Base-by-base conservation (phyloP, 2,888 invertebrate genomes). In the Leucozona laternaria region DNA sequence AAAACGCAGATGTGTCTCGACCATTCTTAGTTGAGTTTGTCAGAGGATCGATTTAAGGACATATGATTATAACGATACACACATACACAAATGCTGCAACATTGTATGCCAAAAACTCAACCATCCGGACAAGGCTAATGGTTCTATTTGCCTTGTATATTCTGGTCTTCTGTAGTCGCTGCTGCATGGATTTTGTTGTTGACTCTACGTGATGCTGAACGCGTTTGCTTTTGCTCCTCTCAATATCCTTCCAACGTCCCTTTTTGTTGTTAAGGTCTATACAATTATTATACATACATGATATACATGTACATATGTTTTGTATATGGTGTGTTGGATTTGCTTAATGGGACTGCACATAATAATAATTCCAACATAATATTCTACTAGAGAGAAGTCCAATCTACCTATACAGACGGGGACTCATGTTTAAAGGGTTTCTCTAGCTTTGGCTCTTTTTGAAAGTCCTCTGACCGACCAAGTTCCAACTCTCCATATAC, bases 311-410 rank as follows among this genome's bases (percentile, higher is more conserved):
- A 31, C 28, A 5, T 5, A 4, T 1, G 4, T 60, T 70, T 13
- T 50, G 45, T 60, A 68, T 28, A 40, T 20, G 37, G 64, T 45
- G 45, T 64, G 31, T 66, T 48, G 37, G 53, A 68, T 53, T 71
- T 75, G 64, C 57, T 73, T 86, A 86, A 82, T 82, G 82, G 78
- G 28, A 71, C 75, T 82, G 82, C 78, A 86, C 78, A 86, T 86
- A 86, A 86, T 86, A 86, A 86, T 86, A 86, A 85, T 86, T 82
- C 86, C 78, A 43, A 82, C 78, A 86, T 75, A 79, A 82, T 86
- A 86, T 82, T 78, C 78, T 60, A 64, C 73, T 45, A 73, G 37
- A 78, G 75, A 71, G 17, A 17, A 66, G 82, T 81, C 73, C 71
- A 45, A 58, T 62, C 55, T 53, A 53, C 37, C n/a, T 64, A 13